Base-by-base conservation (phyloP, 2,888 invertebrate genomes). In the Macrophya annulata region DNA sequence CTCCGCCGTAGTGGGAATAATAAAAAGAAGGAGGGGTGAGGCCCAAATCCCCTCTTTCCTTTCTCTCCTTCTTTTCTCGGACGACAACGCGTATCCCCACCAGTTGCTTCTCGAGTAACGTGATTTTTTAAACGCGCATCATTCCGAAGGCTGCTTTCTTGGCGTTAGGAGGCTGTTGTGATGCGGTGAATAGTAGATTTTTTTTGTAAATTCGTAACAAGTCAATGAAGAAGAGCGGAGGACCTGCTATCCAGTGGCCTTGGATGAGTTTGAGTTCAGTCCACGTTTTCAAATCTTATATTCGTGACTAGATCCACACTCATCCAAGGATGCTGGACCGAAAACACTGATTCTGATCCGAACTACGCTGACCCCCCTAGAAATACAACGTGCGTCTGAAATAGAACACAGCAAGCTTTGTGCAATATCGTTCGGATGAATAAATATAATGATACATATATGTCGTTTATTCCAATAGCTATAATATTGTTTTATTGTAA, bases 221-320 rank as follows among this genome's bases (percentile, higher is more conserved):
- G 48, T 68, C 45, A 51, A 51, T 68, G 25, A 31, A 83, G 71
- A 68, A 68, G 71, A 65, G 68, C 17, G 48, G 25, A 68, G 83
- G 48, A 68, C 10, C 45, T 40, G 86, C 85, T 77, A 86, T 89
- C 89, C 87, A 89, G 89, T 89, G 89, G 91, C 92, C 91, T 89
- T 96, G 95, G 96, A 95, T 96, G 96, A 95, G 96, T 96, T 96
- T 95, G 96, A 96, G 95, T 96, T 95, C 96, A 95, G 96, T 96
- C 95, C 96, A 96, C 96, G 96, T 96, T 94, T 89, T 89, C 90
- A 93, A 90, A 91, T 90, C 92, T 89, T 90, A 94, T 94, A 94
- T 94, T 94, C 96, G 96, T 96, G 96, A 96, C 96, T 96, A 96
- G 96, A 96, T 96, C 96, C 96, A 96, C 96, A 96, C 96, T 96